These are phyloP conservation scores for Drosophila tripunctata DNA, from an alignment of 2,888 invertebrate species.

Conservation along the genomic window DNA sequence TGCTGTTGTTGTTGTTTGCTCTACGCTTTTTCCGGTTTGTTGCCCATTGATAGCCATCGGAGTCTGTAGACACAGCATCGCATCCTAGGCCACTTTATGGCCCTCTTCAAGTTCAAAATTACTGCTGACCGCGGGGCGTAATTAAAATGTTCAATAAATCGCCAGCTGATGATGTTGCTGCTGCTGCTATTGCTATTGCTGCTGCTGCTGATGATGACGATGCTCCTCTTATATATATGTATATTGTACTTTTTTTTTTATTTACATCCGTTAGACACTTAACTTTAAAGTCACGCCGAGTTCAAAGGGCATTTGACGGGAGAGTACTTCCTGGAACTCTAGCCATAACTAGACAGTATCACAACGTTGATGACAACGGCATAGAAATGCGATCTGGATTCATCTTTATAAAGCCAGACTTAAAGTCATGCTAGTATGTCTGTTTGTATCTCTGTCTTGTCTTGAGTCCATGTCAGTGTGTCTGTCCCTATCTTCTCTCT, in stretches of 20 bases:
- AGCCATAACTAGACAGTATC: slow-evolving; percentile 16
- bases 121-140: slow-evolving; percentile 58
- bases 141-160: slow-evolving; percentile 74
- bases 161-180: slow-evolving; percentile 16
- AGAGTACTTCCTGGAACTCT: slow-evolving; percentile 12
- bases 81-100: slow-evolving; percentile 27
- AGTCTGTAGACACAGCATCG: slow-evolving; percentile 18
- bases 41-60: slow-evolving; percentile 62
- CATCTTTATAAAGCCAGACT: neutral
- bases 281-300: slow-evolving; percentile 9
- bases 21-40: slow-evolving; percentile 68
- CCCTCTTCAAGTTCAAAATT: slow-evolving; percentile 35
- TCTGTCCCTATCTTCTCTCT: neutral
- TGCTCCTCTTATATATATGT: too few species aligned
- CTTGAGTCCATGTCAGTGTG: neutral
- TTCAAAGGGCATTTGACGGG: slow-evolving; percentile 12
- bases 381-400: slow-evolving; percentile 11
- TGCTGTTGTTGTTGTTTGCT: slow-evolving; percentile 39
- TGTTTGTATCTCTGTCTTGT: neutral
- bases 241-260: neutral
- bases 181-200: neutral
- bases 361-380: neutral
- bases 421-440: neutral
- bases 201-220: neutral
- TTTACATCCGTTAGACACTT: slow-evolving; percentile 12